Evolutionary conservation across 2,888 invertebrate genomes (phyloP).

Genomic region (Drosophila lutescens): DNA sequence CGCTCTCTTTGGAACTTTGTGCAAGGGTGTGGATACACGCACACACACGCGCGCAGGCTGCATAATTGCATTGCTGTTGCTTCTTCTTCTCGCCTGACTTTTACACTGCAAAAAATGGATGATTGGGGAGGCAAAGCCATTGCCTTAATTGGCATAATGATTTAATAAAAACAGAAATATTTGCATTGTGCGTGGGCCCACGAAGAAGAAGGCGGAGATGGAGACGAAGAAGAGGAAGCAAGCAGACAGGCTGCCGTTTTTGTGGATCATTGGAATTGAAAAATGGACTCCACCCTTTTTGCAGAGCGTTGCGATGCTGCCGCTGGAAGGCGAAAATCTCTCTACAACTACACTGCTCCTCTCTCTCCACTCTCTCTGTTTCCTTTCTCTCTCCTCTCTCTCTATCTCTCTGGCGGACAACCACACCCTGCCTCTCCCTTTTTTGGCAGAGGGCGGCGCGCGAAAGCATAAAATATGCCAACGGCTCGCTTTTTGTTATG

Average conservation of each 20-base stretch:
- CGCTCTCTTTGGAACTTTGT: constrained; percentile 36
- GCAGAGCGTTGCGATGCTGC: constrained; percentile 43
- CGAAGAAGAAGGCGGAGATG: constrained; percentile 2
- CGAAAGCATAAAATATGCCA: constrained; percentile 71
- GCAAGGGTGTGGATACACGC: constrained; percentile 50
- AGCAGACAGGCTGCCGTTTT: constrained; percentile 60
- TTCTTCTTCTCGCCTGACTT: constrained; percentile 29
- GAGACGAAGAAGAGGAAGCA: constrained; percentile 37
- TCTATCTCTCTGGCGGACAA: constrained; percentile 39
- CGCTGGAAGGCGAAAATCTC: constrained; percentile 63
- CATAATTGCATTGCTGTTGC: constrained; percentile 69
- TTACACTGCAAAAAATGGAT: constrained; percentile 62
- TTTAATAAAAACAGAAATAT: constrained; percentile 78
- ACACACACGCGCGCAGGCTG: constrained; percentile 48
- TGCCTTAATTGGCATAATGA: constrained; percentile 80
- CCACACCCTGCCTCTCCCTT: constrained; percentile 68
- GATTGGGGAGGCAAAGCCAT: constrained; percentile 40
- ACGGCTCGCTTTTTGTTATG: constrained; percentile 63
- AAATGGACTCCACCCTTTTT: constrained; percentile 76
- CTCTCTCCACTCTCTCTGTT: constrained; percentile 43
- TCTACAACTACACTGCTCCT: constrained; percentile 11
- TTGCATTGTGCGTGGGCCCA: constrained; percentile 71
- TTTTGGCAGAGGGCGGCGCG: constrained; percentile 59
- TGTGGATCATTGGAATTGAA: constrained; percentile 78
- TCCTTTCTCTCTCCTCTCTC: constrained; percentile 23